A percentile compares a stretch with the other conserved stretches of the same genome.
Evolutionary conservation across 2,113 vertebrate genomes (phyloP).

Genomic region (Ictidomys tridecemlineatus): DNA sequence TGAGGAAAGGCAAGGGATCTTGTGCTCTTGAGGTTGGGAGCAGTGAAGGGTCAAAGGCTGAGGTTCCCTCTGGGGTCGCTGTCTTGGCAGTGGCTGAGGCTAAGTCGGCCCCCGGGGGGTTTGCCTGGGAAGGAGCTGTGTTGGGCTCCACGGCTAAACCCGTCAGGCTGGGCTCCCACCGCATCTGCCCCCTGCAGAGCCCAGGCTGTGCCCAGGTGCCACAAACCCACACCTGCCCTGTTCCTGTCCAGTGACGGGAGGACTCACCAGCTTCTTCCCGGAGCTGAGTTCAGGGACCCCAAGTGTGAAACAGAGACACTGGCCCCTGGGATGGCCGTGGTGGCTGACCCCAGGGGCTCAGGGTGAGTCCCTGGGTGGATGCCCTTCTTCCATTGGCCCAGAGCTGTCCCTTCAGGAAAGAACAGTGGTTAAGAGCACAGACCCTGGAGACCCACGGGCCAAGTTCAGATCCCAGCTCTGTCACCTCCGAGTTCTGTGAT

Average conservation of each 20-base stretch:
- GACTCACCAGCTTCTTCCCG: background rate
- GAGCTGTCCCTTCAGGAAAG: background rate
- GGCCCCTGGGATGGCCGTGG: accelerated
- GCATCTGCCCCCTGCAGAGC: background rate
- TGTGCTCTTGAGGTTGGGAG: background rate
- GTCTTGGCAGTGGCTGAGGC: background rate
- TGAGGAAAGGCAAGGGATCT: background rate
- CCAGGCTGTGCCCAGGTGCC: background rate
- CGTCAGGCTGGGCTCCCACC: background rate
- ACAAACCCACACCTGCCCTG: accelerated
- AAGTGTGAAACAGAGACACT: background rate
- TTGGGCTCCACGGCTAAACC: background rate
- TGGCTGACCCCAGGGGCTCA: background rate
- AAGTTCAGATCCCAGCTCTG: background rate
- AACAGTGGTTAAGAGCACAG: background rate
- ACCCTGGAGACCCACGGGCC: background rate
- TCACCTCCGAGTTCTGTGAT: background rate
- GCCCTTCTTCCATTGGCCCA: accelerated
- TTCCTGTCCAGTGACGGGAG: background rate
- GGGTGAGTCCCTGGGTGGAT: background rate
- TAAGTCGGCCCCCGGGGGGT: background rate
- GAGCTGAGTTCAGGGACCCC: background rate
- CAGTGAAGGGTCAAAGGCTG: background rate
- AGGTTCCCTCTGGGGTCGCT: background rate
- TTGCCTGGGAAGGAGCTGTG: background rate